A percentile compares a stretch with the other conserved stretches of the same genome.
Evolutionary conservation across 30 jellyfish, hydroid and myxozoan species (phyloP).

Genomic region (Aurelia sp.): DNA sequence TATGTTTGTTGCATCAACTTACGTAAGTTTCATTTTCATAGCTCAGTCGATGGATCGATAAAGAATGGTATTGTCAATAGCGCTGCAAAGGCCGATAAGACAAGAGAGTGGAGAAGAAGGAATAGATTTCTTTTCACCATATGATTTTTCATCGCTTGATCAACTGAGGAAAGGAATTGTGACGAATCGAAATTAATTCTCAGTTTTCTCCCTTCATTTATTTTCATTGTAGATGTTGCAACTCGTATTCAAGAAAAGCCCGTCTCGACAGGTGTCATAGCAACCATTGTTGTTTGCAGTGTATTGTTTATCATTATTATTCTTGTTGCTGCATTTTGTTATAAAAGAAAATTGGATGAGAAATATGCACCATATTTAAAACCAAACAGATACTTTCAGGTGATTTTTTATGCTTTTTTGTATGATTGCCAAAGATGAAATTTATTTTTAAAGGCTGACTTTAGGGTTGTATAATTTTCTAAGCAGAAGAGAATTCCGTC

Average conservation of each 20-base stretch:
- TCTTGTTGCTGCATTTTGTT: constrained; percentile 46
- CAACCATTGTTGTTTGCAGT: constrained; percentile 66
- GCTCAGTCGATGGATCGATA: too few relatives aligned
- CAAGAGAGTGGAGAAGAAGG: neutral
- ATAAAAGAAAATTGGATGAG: constrained; percentile 62
- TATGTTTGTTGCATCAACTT: too few relatives aligned
- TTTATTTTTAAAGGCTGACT: too few relatives aligned
- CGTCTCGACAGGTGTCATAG: constrained; percentile 41
- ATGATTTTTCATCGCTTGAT: neutral
- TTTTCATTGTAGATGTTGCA: constrained; percentile 13
- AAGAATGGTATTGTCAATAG: too few relatives aligned
- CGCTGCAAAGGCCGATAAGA: too few relatives aligned
- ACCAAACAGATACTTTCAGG: constrained; percentile 89
- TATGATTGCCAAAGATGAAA: too few relatives aligned
- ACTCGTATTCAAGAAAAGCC: constrained; percentile 24
- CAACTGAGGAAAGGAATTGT: neutral
- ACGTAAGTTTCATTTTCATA: too few relatives aligned
- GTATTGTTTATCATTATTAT: constrained; percentile 41
- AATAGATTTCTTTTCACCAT: neutral
- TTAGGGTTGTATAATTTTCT: too few relatives aligned
- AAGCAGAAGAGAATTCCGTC: too few relatives aligned
- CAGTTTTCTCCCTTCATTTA: neutral
- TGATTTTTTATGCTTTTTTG: neutral
- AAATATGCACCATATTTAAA: constrained; percentile 82
- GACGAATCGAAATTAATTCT: neutral